Percentiles rank a stretch among this genome's conserved stretches.
These are phyloP conservation scores for Xestia sexstrigata DNA, from an alignment of 2,888 invertebrate genomes.

Conservation along the genomic window DNA sequence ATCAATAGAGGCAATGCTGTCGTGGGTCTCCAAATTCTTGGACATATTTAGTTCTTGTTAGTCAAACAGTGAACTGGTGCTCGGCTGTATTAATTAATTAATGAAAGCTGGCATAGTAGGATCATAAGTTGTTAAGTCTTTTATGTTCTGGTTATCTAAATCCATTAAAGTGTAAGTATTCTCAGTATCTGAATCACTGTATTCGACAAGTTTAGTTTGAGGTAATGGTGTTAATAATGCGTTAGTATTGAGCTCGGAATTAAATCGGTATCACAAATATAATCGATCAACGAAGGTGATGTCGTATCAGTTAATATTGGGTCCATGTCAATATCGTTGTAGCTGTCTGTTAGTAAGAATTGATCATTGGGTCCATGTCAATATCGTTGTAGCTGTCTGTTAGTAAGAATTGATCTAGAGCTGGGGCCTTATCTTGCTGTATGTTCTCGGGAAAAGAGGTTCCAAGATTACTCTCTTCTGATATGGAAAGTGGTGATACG, in stretches of 20 bases:
- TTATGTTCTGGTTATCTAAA: conserved; percentile 27
- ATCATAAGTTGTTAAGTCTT: conserved; percentile 8
- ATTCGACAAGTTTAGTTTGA: conserved; percentile 24
- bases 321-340: conserved; percentile 23
- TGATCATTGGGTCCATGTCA: conserved; percentile 26
- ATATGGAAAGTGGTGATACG: conserved; percentile 13
- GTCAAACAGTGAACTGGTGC: conserved; percentile 1
- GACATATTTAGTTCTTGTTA: not conserved
- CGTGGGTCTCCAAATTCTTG: not conserved
- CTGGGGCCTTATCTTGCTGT: conserved; percentile 26
- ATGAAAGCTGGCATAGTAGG: not conserved
- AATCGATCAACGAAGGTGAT: conserved; percentile 24
- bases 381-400: conserved; percentile 22
- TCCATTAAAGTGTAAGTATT: conserved; percentile 30
- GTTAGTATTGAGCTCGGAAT: conserved; percentile 26
- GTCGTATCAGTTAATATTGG: conserved; percentile 32
- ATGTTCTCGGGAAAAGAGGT: conserved; percentile 23
- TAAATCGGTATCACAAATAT: conserved; percentile 25
- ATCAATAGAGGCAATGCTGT: not conserved
- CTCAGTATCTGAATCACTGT: conserved; percentile 33
- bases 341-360: conserved; percentile 18
- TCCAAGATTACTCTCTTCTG: conserved; percentile 32
- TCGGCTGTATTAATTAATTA: not conserved
- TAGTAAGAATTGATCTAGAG: conserved; percentile 20
- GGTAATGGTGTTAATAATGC: conserved; percentile 19